These are phyloP conservation scores for Abrostola triplasia DNA, from an alignment of 2,888 invertebrate genomes.

Conservation along the genomic window DNA sequence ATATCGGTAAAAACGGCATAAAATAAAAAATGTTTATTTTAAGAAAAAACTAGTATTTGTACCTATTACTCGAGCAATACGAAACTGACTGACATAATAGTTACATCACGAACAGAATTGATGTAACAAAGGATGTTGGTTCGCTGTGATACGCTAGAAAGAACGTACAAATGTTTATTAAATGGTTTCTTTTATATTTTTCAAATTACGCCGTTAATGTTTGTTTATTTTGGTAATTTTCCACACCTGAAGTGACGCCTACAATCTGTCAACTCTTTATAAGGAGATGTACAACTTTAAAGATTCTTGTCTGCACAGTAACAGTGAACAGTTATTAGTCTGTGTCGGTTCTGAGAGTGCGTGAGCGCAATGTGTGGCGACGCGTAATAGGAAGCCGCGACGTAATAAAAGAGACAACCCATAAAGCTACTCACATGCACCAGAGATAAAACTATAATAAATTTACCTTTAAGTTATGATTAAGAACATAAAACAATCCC, in stretches of 20 bases:
- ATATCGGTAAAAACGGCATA: not conserved
- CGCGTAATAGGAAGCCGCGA: constrained; percentile 61
- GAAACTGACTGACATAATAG: constrained; percentile 3
- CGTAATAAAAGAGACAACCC: constrained; percentile 53
- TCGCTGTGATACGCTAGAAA: not conserved
- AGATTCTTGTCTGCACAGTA: constrained; percentile 3
- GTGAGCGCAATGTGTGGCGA: constrained; percentile 23
- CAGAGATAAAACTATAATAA: constrained; percentile 35
- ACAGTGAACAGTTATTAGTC: constrained; percentile 13
- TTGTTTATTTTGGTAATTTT: not conserved
- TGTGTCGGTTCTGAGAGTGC: constrained; percentile 27
- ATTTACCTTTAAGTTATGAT: not conserved
- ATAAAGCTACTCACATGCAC: constrained; percentile 29
- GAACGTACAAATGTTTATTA: not conserved
- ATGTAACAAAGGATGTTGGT: not conserved
- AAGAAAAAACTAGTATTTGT: not conserved
- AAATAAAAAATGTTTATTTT: not conserved
- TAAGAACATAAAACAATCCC: too few species aligned
- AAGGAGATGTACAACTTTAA: not conserved
- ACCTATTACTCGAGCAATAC: not conserved
- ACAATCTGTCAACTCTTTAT: not conserved
- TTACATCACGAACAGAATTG: not conserved
- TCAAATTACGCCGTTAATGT: too few species aligned
- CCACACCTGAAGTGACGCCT: not conserved
- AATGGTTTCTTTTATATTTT: not conserved